A percentile compares a stretch with the other conserved stretches of the same genome.
Evolutionary conservation across 2,797 vertebrate species (phyloP).

Genomic region (Pseudochromis fuscus): DNA sequence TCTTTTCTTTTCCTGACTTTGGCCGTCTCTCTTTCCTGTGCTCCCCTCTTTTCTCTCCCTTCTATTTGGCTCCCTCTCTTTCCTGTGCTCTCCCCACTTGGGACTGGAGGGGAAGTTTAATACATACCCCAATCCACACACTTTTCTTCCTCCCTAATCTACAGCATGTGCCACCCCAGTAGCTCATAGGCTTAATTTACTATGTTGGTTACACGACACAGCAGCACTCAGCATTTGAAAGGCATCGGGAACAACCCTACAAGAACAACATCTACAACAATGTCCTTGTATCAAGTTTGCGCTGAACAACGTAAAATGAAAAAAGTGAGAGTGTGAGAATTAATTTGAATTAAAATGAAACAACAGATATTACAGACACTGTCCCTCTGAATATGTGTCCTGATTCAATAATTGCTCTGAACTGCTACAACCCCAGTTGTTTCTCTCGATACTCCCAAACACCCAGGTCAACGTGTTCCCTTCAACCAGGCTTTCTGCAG

Average conservation of each 20-base stretch:
- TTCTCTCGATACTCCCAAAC: not conserved
- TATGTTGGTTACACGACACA: slow-evolving; percentile 11
- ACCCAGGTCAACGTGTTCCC: not conserved
- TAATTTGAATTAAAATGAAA: slow-evolving; percentile 14
- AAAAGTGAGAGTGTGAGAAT: not conserved
- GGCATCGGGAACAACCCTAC: not conserved
- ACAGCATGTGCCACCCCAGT: slow-evolving; percentile 91
- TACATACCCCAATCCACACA: slow-evolving; percentile 84
- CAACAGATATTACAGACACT: not conserved
- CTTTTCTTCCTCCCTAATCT: slow-evolving; percentile 90
- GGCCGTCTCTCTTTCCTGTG: slow-evolving; percentile 83
- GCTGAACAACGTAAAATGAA: not conserved
- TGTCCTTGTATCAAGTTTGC: not conserved
- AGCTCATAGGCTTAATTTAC: slow-evolving; percentile 57
- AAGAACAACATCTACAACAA: not conserved
- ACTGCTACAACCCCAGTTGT: not conserved
- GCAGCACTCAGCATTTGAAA: slow-evolving; percentile 12
- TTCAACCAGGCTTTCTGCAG: not conserved
- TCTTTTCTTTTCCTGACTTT: slow-evolving; percentile 76
- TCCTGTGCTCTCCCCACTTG: slow-evolving; percentile 91
- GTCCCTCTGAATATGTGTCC: not conserved
- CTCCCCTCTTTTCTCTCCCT: slow-evolving; percentile 79
- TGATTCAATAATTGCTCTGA: not conserved
- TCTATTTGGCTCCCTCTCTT: slow-evolving; percentile 79
- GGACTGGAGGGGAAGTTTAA: slow-evolving; percentile 91